phyloP scores from a whole-genome alignment of 2,113 vertebrate genomes.

The Neolamprologus tretocephalus region DNA sequence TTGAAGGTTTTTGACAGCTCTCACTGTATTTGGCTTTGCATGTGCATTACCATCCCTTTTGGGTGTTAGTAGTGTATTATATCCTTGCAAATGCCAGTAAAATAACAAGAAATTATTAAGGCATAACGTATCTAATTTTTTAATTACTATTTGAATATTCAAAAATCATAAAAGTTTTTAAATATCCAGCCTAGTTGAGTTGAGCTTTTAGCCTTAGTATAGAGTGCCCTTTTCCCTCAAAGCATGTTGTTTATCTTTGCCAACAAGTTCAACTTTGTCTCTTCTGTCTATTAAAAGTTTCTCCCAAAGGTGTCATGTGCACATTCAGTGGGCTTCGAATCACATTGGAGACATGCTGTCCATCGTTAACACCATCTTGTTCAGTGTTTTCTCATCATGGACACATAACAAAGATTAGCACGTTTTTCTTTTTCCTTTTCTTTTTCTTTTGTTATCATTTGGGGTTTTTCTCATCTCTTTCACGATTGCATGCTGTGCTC shows the following conservation, averaged over 20 bases:
- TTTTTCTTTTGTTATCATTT: background rate
- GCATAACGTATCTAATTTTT: background rate
- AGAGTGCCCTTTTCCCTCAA: background rate
- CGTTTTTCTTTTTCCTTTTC: background rate
- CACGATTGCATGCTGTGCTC: background rate
- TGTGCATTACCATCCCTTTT: background rate
- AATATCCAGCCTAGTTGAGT: background rate
- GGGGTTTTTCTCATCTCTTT: background rate
- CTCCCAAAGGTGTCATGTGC: background rate
- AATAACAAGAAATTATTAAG: background rate
- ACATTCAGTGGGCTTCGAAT: background rate
- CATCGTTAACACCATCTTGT: background rate
- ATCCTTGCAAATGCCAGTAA: background rate
- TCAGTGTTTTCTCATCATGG: background rate
- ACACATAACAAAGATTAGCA: background rate
- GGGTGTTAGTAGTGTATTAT: background rate
- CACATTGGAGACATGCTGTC: background rate
- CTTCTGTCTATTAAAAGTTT: background rate
- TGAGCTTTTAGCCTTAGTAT: background rate
- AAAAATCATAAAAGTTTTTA: background rate
- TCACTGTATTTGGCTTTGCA: background rate
- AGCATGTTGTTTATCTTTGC: background rate
- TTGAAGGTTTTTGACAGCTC: background rate
- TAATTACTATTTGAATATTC: background rate
- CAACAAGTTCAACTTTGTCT: background rate